phyloP scores from a whole-genome alignment of 2,797 vertebrate species.

The Anguilla anguilla region DNA sequence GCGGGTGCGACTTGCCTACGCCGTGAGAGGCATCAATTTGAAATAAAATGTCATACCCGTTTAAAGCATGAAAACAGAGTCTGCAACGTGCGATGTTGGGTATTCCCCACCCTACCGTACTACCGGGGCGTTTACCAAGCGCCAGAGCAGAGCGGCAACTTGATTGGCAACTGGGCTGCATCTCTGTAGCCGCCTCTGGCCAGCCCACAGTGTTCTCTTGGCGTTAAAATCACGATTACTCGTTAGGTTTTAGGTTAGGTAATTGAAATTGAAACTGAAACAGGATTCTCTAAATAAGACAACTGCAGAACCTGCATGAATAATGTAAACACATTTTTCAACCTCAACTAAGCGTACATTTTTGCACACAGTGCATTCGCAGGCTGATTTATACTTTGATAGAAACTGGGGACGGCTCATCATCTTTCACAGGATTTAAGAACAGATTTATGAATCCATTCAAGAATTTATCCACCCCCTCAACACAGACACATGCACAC shows the following conservation, averaged over 20 bases:
- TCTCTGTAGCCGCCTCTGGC: not conserved
- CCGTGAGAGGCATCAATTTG: not conserved
- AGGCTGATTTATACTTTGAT: not conserved
- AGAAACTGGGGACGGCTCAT: not conserved
- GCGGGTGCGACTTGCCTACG: not conserved
- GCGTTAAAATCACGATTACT: not conserved
- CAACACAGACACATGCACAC: not conserved
- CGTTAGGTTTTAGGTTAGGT: not conserved
- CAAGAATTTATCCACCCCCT: not conserved
- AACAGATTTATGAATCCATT: not conserved
- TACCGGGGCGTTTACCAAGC: not conserved
- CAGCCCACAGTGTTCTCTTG: not conserved
- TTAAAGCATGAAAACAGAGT: not conserved
- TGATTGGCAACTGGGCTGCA: not conserved
- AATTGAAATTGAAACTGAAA: not conserved
- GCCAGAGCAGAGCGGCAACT: not conserved
- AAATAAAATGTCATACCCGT: conserved; percentile 14
- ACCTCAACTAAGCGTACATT: not conserved
- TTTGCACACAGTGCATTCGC: not conserved
- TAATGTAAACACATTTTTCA: not conserved
- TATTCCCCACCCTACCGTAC: not conserved
- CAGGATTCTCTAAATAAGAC: not conserved
- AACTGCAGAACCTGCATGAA: not conserved
- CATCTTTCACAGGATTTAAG: not conserved
- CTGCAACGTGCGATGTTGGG: not conserved